phyloP scores from a whole-genome alignment of 2,113 vertebrate genomes.

The Rousettus leschenaultii region DNA sequence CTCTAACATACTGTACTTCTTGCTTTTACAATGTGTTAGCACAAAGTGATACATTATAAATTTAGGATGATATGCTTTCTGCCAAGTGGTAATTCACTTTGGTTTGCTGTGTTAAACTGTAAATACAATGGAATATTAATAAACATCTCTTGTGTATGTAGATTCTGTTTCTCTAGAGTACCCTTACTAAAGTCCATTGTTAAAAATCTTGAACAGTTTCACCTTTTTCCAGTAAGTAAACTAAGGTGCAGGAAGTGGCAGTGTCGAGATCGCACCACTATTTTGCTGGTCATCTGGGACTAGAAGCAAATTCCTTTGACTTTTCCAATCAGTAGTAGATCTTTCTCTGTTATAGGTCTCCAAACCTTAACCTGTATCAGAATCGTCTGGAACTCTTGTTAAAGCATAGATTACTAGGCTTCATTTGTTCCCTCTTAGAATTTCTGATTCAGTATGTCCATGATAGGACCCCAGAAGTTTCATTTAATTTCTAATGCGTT shows the following conservation, averaged over 20 bases:
- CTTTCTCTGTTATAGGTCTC: background rate
- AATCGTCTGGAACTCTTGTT: background rate
- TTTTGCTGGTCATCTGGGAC: background rate
- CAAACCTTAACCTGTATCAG: background rate
- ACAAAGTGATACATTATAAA: conserved; percentile 69
- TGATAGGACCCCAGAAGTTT: background rate
- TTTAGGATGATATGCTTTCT: conserved; percentile 83
- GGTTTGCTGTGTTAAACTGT: conserved; percentile 87
- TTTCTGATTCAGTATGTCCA: background rate
- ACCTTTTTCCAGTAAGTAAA: background rate
- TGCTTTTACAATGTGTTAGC: conserved; percentile 84
- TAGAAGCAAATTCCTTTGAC: background rate
- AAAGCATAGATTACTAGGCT: background rate
- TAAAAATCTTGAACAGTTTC: background rate
- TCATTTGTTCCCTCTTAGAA: background rate
- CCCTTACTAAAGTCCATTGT: background rate
- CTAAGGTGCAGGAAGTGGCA: background rate
- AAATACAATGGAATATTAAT: conserved; percentile 89
- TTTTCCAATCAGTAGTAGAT: background rate
- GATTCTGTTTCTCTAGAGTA: background rate
- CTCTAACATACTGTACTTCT: conserved; percentile 78
- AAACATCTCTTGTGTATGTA: conserved; percentile 86
- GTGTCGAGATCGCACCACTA: background rate
- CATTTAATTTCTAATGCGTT: background rate
- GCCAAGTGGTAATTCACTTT: conserved; percentile 83